These are phyloP conservation scores for Rhaphigaster nebulosa DNA, from an alignment of 2,888 invertebrate species.

Conservation along the genomic window DNA sequence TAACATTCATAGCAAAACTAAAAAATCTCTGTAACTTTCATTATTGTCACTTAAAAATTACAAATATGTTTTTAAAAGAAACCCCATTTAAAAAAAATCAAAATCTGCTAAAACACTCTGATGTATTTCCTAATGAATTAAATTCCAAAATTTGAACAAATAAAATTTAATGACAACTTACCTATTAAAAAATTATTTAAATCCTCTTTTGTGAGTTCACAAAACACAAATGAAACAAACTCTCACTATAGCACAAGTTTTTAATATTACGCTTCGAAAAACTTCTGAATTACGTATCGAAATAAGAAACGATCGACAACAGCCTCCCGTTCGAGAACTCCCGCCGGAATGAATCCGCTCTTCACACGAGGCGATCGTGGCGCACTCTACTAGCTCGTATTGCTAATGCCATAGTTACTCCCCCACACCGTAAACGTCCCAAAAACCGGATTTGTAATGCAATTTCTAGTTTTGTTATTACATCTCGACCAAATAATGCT, in stretches of 20 bases:
- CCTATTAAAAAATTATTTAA: constrained; percentile 1
- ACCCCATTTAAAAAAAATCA: no score
- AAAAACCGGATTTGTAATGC: not conserved
- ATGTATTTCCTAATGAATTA: no score
- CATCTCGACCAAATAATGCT: no score
- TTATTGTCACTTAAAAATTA: not conserved
- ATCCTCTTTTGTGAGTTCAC: not conserved
- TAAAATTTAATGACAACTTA: not conserved
- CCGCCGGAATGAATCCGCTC: constrained; percentile 9
- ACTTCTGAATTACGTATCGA: constrained; percentile 21
- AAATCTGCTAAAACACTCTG: no score
- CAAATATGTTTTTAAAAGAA: not conserved
- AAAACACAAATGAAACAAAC: constrained; percentile 8
- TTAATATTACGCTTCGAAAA: not conserved
- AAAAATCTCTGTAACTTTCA: not conserved
- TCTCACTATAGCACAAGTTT: not conserved
- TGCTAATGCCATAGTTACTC: not conserved
- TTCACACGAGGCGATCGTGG: not conserved
- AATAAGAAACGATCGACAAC: not conserved
- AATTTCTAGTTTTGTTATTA: no score
- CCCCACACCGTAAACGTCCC: not conserved
- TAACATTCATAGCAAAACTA: not conserved
- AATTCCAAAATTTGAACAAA: not conserved
- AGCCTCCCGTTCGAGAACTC: not conserved
- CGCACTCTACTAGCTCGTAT: not conserved